Base-by-base conservation (phyloP, 2,888 invertebrate species). In the Pheosia gnoma region DNA sequence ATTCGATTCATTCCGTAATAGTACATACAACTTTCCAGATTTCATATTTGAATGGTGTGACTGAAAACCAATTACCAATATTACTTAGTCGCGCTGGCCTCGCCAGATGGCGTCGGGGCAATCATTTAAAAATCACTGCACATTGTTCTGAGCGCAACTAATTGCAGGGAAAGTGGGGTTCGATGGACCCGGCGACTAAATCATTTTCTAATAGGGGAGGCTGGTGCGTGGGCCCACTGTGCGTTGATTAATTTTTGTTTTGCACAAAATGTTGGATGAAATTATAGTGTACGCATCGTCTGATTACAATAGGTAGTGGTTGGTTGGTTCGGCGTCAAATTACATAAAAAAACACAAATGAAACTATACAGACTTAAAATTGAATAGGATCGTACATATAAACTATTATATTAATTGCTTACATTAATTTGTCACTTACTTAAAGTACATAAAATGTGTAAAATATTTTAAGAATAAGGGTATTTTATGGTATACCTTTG, bases 51-150 rank as follows among this genome's bases (percentile, higher is more conserved):
- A 68, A 58, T 72, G 70, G 75, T 70, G 68, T 68, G 72, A 81
- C 78, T 79, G 80, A 77, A 79, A 78, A 85, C 87, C 88, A 91
- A 92, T 93, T 90, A 91, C 85, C 82, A 80, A 89, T 90, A 91
- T 93, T 91, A 90, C 86, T 87, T 80, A 79, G 83, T 82, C 80
- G 82, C 77, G 75, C 73, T 75, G 78, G 70, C 81, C 71, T 25
- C 86, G 90, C 86, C 93, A 93, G 91, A 91, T 93, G 93, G 88
- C 88, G 81, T 75, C 75, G 78, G 82, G 87, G 83, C 88, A 86
- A 91, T 89, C 89, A 89, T 92, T 91, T 90, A 92, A 94, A 93
- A 94, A 93, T 94, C 93, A 92, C 93, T 88, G 93, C 90, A 86
- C 89, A 93, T 94, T 93, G 93, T 94, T 93, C 93, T 83, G 85